Evolutionary conservation across 1,140 invertebrate genomes (phyloP).

Genomic region (Carposina sasakii): DNA sequence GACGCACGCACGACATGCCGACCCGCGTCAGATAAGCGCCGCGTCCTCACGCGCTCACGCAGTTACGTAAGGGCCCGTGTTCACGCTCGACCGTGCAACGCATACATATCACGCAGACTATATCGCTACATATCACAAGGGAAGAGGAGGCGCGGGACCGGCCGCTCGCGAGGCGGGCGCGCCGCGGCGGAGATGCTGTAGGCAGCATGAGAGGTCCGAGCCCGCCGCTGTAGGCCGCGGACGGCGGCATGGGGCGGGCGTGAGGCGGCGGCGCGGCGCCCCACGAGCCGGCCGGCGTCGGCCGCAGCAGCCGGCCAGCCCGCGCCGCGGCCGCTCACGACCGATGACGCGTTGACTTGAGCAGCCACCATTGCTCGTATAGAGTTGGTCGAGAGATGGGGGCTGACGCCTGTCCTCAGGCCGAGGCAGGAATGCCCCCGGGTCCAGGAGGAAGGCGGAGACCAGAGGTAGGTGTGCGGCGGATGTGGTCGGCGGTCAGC

Average conservation of each 20-base stretch:
- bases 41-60: conserved; percentile 43
- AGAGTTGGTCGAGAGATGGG: conserved; percentile 96
- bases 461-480: conserved; percentile 77
- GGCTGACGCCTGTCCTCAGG: conserved; percentile 94
- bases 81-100: conserved; percentile 13
- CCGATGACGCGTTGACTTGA: conserved; percentile 65
- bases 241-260: conserved; percentile 45
- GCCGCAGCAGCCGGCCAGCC: conserved; percentile 54
- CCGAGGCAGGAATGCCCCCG: conserved; percentile 93
- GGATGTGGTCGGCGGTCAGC: conserved; percentile 39
- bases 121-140: conserved; percentile 35
- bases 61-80: conserved; percentile 56
- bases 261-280: conserved; percentile 54
- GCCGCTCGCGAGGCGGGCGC: conserved; percentile 35
- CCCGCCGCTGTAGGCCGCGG: conserved; percentile 2
- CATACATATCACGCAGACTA: conserved; percentile 12
- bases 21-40: conserved; percentile 52
- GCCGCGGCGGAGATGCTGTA: conserved; percentile 34
- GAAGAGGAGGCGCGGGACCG: too few species aligned
- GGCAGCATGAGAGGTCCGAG: conserved; percentile 10
- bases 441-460: conserved; percentile 79
- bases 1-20: conserved; percentile 50
- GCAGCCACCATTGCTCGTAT: conserved; percentile 93
- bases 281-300: conserved; percentile 46
- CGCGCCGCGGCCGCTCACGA: conserved; percentile 45